Conservation (phyloP, 1,140 invertebrate genomes). For the Pseudachorutes palmiensis region DNA sequence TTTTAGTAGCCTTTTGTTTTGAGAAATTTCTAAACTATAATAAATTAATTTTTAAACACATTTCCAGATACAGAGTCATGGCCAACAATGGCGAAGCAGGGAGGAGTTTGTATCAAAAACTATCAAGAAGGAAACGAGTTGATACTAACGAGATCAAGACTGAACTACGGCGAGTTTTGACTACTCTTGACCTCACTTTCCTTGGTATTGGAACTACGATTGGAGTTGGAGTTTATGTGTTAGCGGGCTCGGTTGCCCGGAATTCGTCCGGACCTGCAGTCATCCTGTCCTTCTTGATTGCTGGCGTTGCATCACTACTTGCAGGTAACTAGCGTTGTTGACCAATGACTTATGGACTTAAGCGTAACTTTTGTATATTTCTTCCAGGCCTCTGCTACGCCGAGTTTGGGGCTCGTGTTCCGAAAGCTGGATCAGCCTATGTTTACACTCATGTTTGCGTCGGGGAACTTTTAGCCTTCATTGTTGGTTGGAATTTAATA, state of each 20-base stretch:
- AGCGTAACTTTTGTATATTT: too few relatives aligned
- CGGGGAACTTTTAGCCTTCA: slow-evolving; percentile 69
- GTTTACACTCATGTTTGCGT: slow-evolving; percentile 69
- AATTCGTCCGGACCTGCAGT: slow-evolving; percentile 50
- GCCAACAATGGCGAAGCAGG: too few relatives aligned
- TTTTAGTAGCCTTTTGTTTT: too few relatives aligned
- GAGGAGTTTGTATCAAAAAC: too few relatives aligned
- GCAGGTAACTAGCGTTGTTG: slow-evolving; percentile 44
- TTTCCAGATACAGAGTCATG: too few relatives aligned
- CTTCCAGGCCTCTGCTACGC: slow-evolving; percentile 57
- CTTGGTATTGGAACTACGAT: slow-evolving; percentile 49
- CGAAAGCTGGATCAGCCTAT: slow-evolving; percentile 63
- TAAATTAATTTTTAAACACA: too few relatives aligned
- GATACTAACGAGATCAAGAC: slow-evolving; percentile 17
- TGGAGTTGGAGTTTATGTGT: slow-evolving; percentile 50
- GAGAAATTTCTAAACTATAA: too few relatives aligned
- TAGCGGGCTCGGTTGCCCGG: slow-evolving; percentile 41
- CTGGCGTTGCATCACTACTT: slow-evolving; percentile 51
- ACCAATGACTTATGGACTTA: too few relatives aligned
- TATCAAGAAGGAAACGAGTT: slow-evolving; percentile 18
- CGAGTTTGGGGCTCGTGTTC: slow-evolving; percentile 77
- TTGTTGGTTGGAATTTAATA: slow-evolving; percentile 78
- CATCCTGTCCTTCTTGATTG: slow-evolving; percentile 50
- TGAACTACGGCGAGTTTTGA: slow-evolving; percentile 23
- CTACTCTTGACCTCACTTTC: slow-evolving; percentile 26